Evolutionary conservation across 1,140 invertebrate species (phyloP), one percentile per base, ranked within the genome.

Genomic region (Drosophila pallidifrons): DNA sequence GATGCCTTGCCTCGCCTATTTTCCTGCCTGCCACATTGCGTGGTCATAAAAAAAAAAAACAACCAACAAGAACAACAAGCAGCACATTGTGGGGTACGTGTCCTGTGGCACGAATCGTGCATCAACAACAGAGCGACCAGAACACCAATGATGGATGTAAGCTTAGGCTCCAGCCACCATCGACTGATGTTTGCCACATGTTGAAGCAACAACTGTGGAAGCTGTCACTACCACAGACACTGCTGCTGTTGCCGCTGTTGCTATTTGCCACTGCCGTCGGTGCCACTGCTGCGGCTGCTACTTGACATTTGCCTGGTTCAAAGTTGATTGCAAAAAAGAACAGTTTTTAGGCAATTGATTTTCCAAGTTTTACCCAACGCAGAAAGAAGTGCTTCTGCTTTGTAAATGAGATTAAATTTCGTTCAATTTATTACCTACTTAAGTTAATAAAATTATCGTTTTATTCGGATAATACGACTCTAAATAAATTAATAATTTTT

Each of bases 111-210:
- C 45, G 49, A 47, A 52, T 47, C 15, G 25, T 49, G 35, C 43
- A 65, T 55, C 63, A 65, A 43, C 43, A 47, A 43, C 58, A 60
- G 6, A 60, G 6, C 25, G 32, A 41, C 47, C 57, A 25, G 57
- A 55, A 41, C 65, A 68, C 45, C 65, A 74, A 55, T 61, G 65
- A 74, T 74, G 65, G 64, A 68, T 60, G 71, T 16, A 30, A 68
- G 71, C 71, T 60, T 55, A 41, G 55, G 46, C 20, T 25, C 20
- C 65, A 55, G 57, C 20, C n/a, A 13, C 25, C 32, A 52, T 45
- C 41, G n/a, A 16, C 38, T 51, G 41, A n/a, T 52, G 41, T 54
- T 68, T 74, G 71, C 71, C 71, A 74, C 71, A 74, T 69, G 71
- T 69, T 74, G 71, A 38, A 74, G 41, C 68, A 70, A 45, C 57